Evolutionary conservation across 2,888 invertebrate species (phyloP), one percentile per base, ranked within the genome.

Genomic region (Acanthococcus lagerstroemiae): DNA sequence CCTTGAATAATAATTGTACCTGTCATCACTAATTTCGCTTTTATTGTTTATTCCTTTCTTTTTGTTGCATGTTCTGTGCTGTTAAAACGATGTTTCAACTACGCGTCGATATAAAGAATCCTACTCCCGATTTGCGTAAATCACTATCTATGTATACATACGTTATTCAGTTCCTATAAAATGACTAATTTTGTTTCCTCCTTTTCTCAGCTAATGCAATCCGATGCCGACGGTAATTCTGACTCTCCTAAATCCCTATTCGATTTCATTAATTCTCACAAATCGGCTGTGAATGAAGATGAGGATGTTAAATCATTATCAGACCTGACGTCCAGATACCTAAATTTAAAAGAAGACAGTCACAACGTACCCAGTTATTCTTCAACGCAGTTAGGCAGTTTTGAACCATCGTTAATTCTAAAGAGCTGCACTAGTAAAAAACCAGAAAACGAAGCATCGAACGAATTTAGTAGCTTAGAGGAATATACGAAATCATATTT

Each of bases 401-500:
- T 45, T n/a, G n/a, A n/a, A n/a, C n/a, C n/a, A n/a, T n/a, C n/a
- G n/a, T n/a, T n/a, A n/a, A 37, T 37, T 15, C 37, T 37, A n/a
- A 3, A 2, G 12, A 37, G 37, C 12, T 15, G 1, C n/a, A 37
- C 37, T 37, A 52, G 5, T 17, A 15, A 22, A 22, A 6, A 12
- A 24, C 1, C 2, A 3, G 52, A 52, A 22, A 12, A 19, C 15
- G 15, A 5, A 9, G 30, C 58, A n/a, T 37, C 9, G 27, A 24
- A 63, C 7, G 37, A 37, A 21, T 63, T 21, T 19, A 24, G 44
- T 3, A 63, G 52, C 25, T 54, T 63, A 12, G 63, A 52, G 54
- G 63, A 50, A n/a, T 63, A 63, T 12, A 52, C 63, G 0, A 52
- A 63, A 37, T 63, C 63, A 7, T 63, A 54, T 37, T 37, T 63